A percentile compares a stretch with the other conserved stretches of the same genome.
These are phyloP conservation scores for Poliocrania exsul DNA, from an alignment of 2,797 vertebrate species.

Conservation along the genomic window DNA sequence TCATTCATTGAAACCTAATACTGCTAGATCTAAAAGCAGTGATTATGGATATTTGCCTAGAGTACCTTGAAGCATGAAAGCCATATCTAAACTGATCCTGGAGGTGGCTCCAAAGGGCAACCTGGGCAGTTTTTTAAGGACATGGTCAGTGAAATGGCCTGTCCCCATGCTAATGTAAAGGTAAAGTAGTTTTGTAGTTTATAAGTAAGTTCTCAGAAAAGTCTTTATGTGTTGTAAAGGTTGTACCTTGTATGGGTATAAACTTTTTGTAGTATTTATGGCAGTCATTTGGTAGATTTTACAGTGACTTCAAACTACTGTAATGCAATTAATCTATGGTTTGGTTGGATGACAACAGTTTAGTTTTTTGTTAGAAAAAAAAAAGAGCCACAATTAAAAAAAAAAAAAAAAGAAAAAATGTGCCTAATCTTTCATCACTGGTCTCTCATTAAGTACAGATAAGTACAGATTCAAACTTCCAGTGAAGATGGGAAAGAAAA, in stretches of 20 bases:
- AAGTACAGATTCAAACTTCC: not conserved
- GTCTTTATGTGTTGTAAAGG: not conserved
- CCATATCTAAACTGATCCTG: not conserved
- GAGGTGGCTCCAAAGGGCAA: not conserved
- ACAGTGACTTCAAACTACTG: not conserved
- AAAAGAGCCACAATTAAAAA: not conserved
- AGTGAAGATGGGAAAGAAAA: not conserved
- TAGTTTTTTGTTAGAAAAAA: not conserved
- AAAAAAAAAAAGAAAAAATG: not conserved
- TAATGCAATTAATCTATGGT: not conserved
- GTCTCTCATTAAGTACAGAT: not conserved
- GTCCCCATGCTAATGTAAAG: not conserved
- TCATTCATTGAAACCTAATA: not conserved
- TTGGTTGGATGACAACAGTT: not conserved
- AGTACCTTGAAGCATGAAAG: not conserved
- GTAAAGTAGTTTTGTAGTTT: not conserved
- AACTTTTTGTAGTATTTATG: not conserved
- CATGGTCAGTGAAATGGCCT: not conserved
- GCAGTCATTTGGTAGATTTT: not conserved
- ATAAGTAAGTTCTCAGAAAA: not conserved
- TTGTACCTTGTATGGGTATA: fast-evolving
- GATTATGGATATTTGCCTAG: not conserved
- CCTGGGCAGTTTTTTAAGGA: not conserved
- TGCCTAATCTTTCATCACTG: not conserved
- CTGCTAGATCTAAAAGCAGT: not conserved